Evolutionary conservation across 2,113 vertebrate genomes (phyloP), one percentile per base, ranked within the genome.

Genomic region (Synodontis membranacea): DNA sequence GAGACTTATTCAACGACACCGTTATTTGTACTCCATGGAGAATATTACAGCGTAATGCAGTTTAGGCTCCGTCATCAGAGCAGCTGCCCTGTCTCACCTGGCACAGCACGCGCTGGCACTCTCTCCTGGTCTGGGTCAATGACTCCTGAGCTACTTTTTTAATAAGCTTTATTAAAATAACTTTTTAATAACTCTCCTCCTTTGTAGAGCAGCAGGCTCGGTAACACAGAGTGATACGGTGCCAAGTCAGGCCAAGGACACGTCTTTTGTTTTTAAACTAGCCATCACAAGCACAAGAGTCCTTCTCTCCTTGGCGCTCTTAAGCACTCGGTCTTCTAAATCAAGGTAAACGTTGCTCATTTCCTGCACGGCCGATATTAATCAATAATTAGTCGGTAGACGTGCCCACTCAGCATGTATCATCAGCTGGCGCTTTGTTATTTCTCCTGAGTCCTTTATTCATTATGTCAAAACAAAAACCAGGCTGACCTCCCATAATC

Each of bases 251-350:
- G 54, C 72, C 66, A 66, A 89, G 86, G 84, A 82, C 89, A 74
- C 68, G 12, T 46, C 19, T 50, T 50, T 72, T 72, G 28, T 60
- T 81, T 82, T 88, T 85, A 42, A 82, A 76, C 84, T 79, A 34
- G 72, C 42, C 72, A 37, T 78, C 58, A 44, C 31, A 6, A 34
- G 19, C 56, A 10, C 48, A 6, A 6, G 62, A 31, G 52, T 48
- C 87, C 52, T 91, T 92, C 84, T 90, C 78, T 91, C 87, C 88
- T 87, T 89, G 87, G 91, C 72, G 76, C 60, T 84, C 15, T 60
- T 14, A 42, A 50, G 15, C 80, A 72, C 23, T 37, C 68, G n/a
- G 64, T 82, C 76, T 78, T 42, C 46, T 87, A 74, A 90, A 84
- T 85, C 80, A 80, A 82, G 83, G 78, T 85, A 85, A 88, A 87